Percentiles rank a stretch among this genome's conserved stretches.
Conservation (phyloP, 1,140 invertebrate species). For the Antheraea pernyi region DNA sequence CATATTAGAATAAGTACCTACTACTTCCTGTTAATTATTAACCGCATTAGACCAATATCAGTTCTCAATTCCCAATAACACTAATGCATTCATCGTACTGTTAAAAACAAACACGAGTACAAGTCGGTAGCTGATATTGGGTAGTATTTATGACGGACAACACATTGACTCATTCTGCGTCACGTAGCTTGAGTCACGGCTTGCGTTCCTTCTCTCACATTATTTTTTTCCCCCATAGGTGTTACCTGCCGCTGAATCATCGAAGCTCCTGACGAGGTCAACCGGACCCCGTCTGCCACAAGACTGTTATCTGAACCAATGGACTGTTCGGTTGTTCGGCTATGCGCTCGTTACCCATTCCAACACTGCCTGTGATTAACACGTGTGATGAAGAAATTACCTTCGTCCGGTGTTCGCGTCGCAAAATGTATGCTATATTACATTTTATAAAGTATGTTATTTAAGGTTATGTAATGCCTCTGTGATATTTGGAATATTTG, state of each 20-base stretch:
- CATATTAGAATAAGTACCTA: too few relatives aligned
- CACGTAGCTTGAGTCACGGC: constrained; percentile 63
- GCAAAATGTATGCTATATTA: constrained; percentile 50
- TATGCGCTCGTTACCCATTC: constrained; percentile 37
- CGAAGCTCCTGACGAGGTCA: constrained; percentile 17
- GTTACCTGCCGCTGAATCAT: constrained; percentile 57
- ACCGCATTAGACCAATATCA: not conserved
- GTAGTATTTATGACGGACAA: constrained; percentile 39
- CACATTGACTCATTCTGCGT: constrained; percentile 57
- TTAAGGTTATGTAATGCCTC: constrained; percentile 51
- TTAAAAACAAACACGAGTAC: constrained; percentile 27
- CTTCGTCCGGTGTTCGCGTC: constrained; percentile 62
- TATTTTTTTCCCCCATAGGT: constrained; percentile 57
- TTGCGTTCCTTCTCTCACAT: constrained; percentile 35
- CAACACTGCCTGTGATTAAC: constrained; percentile 69
- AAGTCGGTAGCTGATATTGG: constrained; percentile 23
- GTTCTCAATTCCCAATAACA: constrained; percentile 11
- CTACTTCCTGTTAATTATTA: not conserved
- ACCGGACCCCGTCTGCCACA: constrained; percentile 20
- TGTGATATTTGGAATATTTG: constrained; percentile 73
- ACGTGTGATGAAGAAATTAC: constrained; percentile 63
- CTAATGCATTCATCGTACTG: constrained; percentile 15
- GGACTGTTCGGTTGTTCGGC: constrained; percentile 5
- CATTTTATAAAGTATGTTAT: constrained; percentile 31
- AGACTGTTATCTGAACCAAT: not conserved